Base-by-base conservation (phyloP, 2,797 vertebrate species). In the Silurus aristotelis region DNA sequence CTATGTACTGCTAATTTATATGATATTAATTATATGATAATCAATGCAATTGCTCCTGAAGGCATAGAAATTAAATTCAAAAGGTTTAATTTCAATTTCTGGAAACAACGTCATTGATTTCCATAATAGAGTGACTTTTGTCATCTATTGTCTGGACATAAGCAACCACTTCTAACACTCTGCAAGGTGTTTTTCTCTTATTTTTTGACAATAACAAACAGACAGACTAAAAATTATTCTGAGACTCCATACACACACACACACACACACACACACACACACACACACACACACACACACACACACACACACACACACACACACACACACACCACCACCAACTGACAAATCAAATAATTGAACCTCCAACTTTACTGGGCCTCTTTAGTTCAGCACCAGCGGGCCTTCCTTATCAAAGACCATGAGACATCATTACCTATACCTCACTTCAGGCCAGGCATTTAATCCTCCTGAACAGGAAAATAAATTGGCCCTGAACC, bases 331-430 rank as follows among this genome's bases (percentile, higher is more conserved):
- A 58, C 17, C 66, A 80, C 13, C 7, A 6, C 38, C 15, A 80
- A 52, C 46, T 80, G 83, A 73, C 77, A 84, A 87, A 84, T 89
- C 1, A 86, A 77, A 38, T 77, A 84, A 89, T 85, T 55, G 80
- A 89, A 80, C 78, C 61, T 80, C 43, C n/a, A 80, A 17, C 78
- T 80, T 80, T 80, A 66, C 78, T 64, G 22, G 58, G 58, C 20
- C 31, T 38, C 77, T 80, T 63, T 80, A 38, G 13, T 64, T 14
- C n/a, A 12, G n/a, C 25, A 80, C 61, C 46, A 66, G n/a, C 66
- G 78, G 78, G 43, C 61, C 46, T 67, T 80, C 15, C 78, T 80
- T 80, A 80, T 80, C 78, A 80, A 80, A 80, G 46, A 67, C 46
- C n/a, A 55, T 27, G 63, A 80, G 63, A 80, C 78, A 80, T 66